phyloP scores from a whole-genome alignment of 2,797 vertebrate species.

The Neomorphus geoffroyi region DNA sequence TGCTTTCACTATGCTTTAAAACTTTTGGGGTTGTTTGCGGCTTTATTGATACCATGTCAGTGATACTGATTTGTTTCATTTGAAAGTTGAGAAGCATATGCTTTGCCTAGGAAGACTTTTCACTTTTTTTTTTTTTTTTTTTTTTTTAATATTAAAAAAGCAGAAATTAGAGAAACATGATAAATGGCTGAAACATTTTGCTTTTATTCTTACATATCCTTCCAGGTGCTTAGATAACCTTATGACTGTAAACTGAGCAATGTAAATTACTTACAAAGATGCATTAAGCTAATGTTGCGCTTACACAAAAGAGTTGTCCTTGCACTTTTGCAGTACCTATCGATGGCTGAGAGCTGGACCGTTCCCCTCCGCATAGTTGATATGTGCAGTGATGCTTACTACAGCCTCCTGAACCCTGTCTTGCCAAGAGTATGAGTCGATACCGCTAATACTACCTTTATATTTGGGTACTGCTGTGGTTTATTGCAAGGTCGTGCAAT shows the following conservation, averaged over 20 bases:
- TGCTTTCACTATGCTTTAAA: background rate
- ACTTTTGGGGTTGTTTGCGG: background rate
- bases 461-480: background rate
- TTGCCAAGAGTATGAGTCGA: background rate
- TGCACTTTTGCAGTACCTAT: background rate
- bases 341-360: background rate
- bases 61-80: background rate
- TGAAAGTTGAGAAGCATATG: background rate
- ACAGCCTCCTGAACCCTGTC: background rate
- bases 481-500: background rate
- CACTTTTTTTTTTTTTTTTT: background rate
- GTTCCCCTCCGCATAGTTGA: rapidly evolving
- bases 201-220: background rate
- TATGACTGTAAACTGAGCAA: background rate
- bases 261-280: background rate
- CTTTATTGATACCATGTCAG: background rate
- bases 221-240: background rate
- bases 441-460: background rate
- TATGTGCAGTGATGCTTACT: background rate
- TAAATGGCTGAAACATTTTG: background rate
- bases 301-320: background rate
- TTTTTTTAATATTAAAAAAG: background rate
- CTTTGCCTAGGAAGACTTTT: background rate
- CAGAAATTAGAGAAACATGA: background rate
- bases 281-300: background rate